These are phyloP conservation scores for Pyrgus malvae DNA, from an alignment of 2,888 invertebrate species.

Conservation along the genomic window DNA sequence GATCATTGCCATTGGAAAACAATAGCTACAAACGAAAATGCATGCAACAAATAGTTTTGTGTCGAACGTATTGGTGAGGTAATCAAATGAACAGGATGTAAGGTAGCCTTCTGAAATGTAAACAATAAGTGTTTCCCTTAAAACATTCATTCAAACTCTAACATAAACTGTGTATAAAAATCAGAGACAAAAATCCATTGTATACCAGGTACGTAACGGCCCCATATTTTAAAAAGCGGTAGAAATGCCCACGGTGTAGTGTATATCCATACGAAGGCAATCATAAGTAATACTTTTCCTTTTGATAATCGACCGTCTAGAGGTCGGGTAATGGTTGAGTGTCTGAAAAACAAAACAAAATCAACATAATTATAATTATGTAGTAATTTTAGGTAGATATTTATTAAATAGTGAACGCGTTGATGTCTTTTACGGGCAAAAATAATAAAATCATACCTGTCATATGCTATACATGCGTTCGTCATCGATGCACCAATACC, in stretches of 20 bases:
- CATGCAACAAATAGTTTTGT: conserved; percentile 88
- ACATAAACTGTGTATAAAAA: background rate
- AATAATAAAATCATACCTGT: conserved; percentile 73
- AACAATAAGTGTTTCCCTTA: background rate
- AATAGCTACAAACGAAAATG: conserved; percentile 90
- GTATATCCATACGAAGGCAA: conserved; percentile 88
- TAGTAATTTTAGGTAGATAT: no score
- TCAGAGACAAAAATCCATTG: background rate
- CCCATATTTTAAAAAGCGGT: conserved; percentile 92
- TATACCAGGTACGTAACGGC: conserved; percentile 91
- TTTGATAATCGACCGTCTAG: conserved; percentile 90
- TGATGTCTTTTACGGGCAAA: conserved; percentile 4
- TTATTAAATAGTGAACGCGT: background rate
- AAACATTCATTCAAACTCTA: background rate
- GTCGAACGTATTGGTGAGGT: conserved; percentile 89
- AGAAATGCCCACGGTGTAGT: conserved; percentile 91
- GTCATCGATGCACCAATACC: conserved; percentile 91
- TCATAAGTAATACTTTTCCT: conserved; percentile 90
- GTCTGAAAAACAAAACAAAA: conserved; percentile 49
- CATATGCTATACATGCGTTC: conserved; percentile 93
- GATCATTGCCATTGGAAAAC: conserved; percentile 88
- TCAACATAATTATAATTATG: background rate
- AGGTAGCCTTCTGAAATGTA: conserved; percentile 90
- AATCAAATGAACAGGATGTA: conserved; percentile 92
- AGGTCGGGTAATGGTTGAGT: conserved; percentile 88